These are phyloP conservation scores for Lucilia cuprina DNA, from an alignment of 1,140 invertebrate genomes.

Conservation along the genomic window DNA sequence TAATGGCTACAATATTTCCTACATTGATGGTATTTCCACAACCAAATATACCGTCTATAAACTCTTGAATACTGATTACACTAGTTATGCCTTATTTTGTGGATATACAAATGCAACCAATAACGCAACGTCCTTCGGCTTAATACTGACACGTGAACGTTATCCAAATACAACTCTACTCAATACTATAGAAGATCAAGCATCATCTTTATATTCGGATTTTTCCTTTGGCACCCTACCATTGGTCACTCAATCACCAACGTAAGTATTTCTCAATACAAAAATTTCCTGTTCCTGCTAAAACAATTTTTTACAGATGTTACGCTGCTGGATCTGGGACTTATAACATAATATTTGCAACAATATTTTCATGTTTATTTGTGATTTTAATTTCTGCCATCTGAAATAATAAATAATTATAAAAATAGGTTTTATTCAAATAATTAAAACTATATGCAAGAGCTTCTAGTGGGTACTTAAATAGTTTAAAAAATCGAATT, in stretches of 20 bases:
- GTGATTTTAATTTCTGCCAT: too few species aligned
- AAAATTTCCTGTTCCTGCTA: too few species aligned
- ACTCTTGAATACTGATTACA: slow-evolving; percentile 49
- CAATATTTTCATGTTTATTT: not conserved
- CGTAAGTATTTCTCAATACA: slow-evolving; percentile 42
- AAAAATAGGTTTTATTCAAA: too few species aligned
- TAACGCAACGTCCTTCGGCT: slow-evolving; percentile 44
- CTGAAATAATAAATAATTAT: too few species aligned
- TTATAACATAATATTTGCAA: not conserved
- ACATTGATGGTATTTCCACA: slow-evolving; percentile 41
- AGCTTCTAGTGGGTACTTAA: too few species aligned
- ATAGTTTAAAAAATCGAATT: too few species aligned
- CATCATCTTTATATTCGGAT: too few species aligned
- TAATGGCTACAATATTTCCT: slow-evolving; percentile 46
- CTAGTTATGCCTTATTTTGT: slow-evolving; percentile 45
- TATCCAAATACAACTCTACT: slow-evolving; percentile 28
- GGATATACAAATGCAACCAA: slow-evolving; percentile 52
- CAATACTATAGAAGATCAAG: not conserved
- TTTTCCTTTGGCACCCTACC: too few species aligned
- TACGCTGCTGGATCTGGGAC: slow-evolving; percentile 22
- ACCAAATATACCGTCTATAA: slow-evolving; percentile 45
- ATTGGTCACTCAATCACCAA: not conserved
- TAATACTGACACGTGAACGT: slow-evolving; percentile 46
- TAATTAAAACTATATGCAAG: too few species aligned
- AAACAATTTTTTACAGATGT: slow-evolving; percentile 40